Base-by-base conservation (phyloP, 2,797 vertebrate species). In the Chaetodon trifasciatus region DNA sequence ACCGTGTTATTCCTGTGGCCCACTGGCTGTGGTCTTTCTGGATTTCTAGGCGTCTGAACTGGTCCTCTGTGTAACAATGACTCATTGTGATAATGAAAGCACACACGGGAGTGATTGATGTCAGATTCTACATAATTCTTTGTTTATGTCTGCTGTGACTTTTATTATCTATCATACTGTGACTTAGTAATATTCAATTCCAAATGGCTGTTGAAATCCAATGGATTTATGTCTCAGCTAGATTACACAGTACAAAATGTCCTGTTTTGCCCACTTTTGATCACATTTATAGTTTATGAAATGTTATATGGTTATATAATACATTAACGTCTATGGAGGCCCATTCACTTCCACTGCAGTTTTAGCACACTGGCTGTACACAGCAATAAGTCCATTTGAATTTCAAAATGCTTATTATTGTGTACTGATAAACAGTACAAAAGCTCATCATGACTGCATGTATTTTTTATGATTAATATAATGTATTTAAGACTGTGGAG, bases 31-130 rank as follows among this genome's bases (percentile, higher is more conserved):
- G 49, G 68, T 39, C 65, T 68, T 74, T 84, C 61, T 72, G 67
- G 61, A 83, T 81, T 85, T 79, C 64, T 65, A 78, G 24, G 77
- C 74, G 17, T 81, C 73, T 80, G 70, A 82, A 76, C 57, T 35
- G 67, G 79, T 85, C 44, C 37, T 64, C 67, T 83, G 57, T 63
- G 60, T 72, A 76, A 85, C 71, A 70, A 68, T 70, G 63, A 72
- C 21, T 76, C 47, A 81, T 28, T 32, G 79, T 70, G 61, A 79
- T 32, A 32, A 32, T 32, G 28, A 32, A 32, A 32, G 28, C 28
- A 32, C 28, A 32, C 28, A 32, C 28, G 28, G 4, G 1, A 10
- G 12, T 19, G 32, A 49, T 4, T 61, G 17, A 15, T 52, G 44
- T 55, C 39, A 58, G 58, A 70, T 44, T 0, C 5, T 19, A 11